A percentile compares a stretch with the other conserved stretches of the same genome.
Conservation (phyloP, 2,888 invertebrate genomes). For the Epirrhoe alternata region DNA sequence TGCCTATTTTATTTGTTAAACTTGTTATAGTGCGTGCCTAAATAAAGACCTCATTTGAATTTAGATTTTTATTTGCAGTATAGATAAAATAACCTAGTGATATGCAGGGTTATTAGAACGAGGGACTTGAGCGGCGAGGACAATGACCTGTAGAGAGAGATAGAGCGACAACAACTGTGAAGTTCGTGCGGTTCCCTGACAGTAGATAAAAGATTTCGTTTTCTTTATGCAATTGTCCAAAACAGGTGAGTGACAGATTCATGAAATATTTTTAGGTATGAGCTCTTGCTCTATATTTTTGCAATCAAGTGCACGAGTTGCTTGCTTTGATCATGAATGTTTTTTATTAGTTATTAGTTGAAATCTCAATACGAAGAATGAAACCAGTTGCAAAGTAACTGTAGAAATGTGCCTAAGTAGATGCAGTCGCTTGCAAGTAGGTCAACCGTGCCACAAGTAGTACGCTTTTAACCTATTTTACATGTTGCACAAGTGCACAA, state of each 20-base stretch:
- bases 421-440: conserved; percentile 53
- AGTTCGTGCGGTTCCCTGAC: conserved; percentile 69
- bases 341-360: neutral
- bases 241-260: conserved; percentile 7
- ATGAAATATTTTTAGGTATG: conserved; percentile 2
- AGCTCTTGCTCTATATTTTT: neutral
- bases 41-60: conserved; percentile 15
- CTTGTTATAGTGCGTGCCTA: conserved; percentile 13
- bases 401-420: conserved; percentile 37
- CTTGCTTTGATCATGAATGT: neutral
- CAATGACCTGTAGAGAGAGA: conserved; percentile 83
- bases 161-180: conserved; percentile 82
- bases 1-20: conserved; percentile 34
- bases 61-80: conserved; percentile 42
- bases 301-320: neutral
- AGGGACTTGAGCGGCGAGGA: conserved; percentile 74
- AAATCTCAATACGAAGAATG: conserved; percentile 26
- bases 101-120: conserved; percentile 79
- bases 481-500: conserved; percentile 74
- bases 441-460: conserved; percentile 55
- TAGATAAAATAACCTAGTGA: conserved; percentile 60
- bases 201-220: conserved; percentile 43
- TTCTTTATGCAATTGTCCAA: conserved; percentile 31
- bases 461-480: conserved; percentile 67
- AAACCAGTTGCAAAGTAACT: conserved; percentile 27